phyloP scores from a whole-genome alignment of 2,797 vertebrate species.

The Protosalanx chinensis region DNA sequence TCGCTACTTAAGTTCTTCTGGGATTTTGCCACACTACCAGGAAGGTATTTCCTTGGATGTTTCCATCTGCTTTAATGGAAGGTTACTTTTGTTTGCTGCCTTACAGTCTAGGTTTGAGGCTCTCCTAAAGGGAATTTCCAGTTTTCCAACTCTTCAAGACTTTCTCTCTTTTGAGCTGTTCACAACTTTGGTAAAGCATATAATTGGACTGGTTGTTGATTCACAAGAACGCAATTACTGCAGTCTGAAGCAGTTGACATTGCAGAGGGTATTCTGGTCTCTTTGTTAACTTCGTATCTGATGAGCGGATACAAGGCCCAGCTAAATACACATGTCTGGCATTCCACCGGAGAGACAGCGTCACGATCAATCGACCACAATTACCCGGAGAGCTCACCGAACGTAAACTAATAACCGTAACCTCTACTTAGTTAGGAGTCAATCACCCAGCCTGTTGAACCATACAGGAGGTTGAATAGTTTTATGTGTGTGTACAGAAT shows the following conservation, averaged over 20 bases:
- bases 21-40: no score
- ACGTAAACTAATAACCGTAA: not conserved
- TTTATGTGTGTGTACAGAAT: not conserved
- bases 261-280: constrained; percentile 1
- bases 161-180: not conserved
- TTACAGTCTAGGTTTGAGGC: no score
- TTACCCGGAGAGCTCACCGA: not conserved
- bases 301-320: not conserved
- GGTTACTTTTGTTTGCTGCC: not conserved
- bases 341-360: not conserved
- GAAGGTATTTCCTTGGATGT: no score
- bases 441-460: not conserved
- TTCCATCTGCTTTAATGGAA: not conserved
- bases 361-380: not conserved
- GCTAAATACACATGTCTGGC: not conserved
- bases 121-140: not conserved
- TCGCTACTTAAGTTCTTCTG: not conserved
- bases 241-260: not conserved
- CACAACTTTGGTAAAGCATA: not conserved
- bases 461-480: not conserved
- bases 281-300: not conserved
- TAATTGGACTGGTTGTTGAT: not conserved
- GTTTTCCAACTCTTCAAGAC: not conserved
- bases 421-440: not conserved
- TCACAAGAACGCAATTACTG: not conserved